A percentile compares a stretch with the other conserved stretches of the same genome.
Conservation (phyloP, 2,113 vertebrate genomes). For the Cisticola juncidis region DNA sequence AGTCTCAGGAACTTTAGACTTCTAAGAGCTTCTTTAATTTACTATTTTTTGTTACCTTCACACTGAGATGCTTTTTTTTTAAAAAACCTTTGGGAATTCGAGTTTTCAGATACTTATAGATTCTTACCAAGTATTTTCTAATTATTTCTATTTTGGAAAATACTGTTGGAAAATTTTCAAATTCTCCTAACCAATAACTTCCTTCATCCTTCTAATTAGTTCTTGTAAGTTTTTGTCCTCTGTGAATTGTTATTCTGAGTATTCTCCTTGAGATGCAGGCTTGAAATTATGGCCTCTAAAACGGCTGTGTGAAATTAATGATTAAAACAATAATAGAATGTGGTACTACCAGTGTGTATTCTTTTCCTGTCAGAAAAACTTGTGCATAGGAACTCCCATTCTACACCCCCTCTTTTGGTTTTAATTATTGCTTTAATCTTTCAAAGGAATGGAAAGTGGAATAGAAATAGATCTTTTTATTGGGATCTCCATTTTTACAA, state of each 20-base stretch:
- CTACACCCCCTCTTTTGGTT: accelerated
- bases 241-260: background rate
- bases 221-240: background rate
- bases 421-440: background rate
- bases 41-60: background rate
- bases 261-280: background rate
- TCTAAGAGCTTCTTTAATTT: background rate
- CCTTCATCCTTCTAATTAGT: background rate
- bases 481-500: accelerated
- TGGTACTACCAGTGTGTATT: background rate
- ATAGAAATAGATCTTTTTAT: background rate
- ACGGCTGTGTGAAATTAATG: background rate
- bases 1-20: background rate
- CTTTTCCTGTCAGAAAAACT: background rate
- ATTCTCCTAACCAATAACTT: background rate
- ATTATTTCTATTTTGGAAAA: background rate
- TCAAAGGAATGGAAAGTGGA: background rate
- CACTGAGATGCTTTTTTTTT: background rate
- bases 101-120: background rate
- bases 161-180: background rate
- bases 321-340: background rate
- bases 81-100: background rate
- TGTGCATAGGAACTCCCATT: background rate
- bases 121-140: background rate
- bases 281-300: background rate